Conservation (phyloP, 2,888 invertebrate genomes). For the Cistogaster globosa region DNA sequence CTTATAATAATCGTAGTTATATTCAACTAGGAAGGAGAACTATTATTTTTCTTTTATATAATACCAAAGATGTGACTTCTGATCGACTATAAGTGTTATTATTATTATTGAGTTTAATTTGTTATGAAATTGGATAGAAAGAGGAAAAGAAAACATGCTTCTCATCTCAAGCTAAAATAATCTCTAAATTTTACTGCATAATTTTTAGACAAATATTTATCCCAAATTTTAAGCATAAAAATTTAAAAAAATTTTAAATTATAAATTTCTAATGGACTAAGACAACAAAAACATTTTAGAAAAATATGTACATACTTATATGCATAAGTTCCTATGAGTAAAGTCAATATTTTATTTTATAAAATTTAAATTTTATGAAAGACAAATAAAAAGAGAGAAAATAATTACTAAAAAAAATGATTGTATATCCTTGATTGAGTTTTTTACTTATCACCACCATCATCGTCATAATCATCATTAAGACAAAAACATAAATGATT, state of each 20-base stretch:
- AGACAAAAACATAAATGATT: constrained; percentile 29
- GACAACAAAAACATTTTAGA: constrained; percentile 11
- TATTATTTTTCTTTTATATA: too few relatives aligned
- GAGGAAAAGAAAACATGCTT: too few relatives aligned
- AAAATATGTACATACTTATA: too few relatives aligned
- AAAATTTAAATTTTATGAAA: neutral
- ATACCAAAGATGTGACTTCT: too few relatives aligned
- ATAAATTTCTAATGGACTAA: neutral
- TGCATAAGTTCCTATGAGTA: constrained; percentile 5
- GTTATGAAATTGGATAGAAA: too few relatives aligned
- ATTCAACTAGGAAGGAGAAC: too few relatives aligned
- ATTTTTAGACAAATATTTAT: too few relatives aligned
- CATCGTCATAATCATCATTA: constrained; percentile 3
- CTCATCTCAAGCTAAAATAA: too few relatives aligned
- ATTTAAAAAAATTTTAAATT: neutral
- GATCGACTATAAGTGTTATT: too few relatives aligned
- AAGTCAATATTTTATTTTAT: neutral
- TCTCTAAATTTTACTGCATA: too few relatives aligned
- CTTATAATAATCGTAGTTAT: too few relatives aligned
- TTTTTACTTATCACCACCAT: constrained; percentile 11
- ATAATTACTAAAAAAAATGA: neutral
- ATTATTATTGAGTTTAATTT: too few relatives aligned
- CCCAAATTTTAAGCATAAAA: neutral
- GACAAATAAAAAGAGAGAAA: neutral
- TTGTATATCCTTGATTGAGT: constrained; percentile 22